A percentile compares a stretch with the other conserved stretches of the same genome.
These are phyloP conservation scores for Macrosoma leucophasiata DNA, from an alignment of 2,888 invertebrate species.

Conservation along the genomic window DNA sequence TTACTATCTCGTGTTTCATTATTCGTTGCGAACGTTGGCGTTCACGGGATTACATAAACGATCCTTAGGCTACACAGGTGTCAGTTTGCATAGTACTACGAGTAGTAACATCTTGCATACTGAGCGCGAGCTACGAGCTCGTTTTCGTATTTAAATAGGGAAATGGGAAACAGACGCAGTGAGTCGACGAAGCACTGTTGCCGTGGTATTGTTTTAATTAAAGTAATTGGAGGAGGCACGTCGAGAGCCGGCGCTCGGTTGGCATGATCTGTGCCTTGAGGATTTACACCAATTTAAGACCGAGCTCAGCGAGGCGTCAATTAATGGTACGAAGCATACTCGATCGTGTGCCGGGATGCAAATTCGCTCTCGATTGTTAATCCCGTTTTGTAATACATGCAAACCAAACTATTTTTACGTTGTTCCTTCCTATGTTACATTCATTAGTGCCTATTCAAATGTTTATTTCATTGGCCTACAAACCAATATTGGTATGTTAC, in stretches of 20 bases:
- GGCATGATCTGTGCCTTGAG: slow-evolving; percentile 73
- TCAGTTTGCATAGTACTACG: slow-evolving; percentile 42
- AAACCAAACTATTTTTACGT: no score
- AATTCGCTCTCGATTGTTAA: slow-evolving; percentile 26
- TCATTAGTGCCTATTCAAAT: no score
- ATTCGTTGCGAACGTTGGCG: no score
- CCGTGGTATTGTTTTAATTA: slow-evolving; percentile 75
- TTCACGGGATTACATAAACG: neutral
- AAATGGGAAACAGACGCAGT: slow-evolving; percentile 72
- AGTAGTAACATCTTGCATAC: slow-evolving; percentile 66
- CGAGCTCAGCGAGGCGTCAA: slow-evolving; percentile 61
- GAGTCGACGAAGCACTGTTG: slow-evolving; percentile 69
- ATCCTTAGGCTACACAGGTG: slow-evolving; percentile 31
- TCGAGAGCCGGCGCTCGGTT: slow-evolving; percentile 63
- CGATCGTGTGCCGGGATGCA: slow-evolving; percentile 36
- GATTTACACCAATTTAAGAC: slow-evolving; percentile 72
- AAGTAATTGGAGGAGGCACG: slow-evolving; percentile 75
- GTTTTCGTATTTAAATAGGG: slow-evolving; percentile 75
- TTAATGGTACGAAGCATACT: slow-evolving; percentile 54
- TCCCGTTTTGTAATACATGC: no score
- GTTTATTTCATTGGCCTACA: no score
- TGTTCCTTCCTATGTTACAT: no score
- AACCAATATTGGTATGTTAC: no score
- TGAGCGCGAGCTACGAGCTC: slow-evolving; percentile 63
- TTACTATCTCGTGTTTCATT: no score